Evolutionary conservation across 2,797 vertebrate species (phyloP), one percentile per base, ranked within the genome.

Genomic region (Aeoliscus strigatus): DNA sequence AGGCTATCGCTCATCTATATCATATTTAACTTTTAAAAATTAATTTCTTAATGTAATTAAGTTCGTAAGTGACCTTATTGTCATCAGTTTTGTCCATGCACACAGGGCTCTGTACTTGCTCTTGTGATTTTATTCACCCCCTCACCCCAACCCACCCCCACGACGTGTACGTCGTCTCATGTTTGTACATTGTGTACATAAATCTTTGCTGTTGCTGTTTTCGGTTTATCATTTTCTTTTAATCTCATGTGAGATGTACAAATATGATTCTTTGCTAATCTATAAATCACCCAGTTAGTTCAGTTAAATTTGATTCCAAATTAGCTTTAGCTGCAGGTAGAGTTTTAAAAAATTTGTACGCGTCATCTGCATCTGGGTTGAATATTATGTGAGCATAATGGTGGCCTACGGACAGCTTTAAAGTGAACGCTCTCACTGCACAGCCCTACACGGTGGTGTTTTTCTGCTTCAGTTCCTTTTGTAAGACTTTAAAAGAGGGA

Each of bases 181-280:
- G 59, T 82, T 82, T 89, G 85, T 87, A 89, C 82, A 85, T 82
- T 81, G 70, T 89, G 88, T 89, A 89, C 83, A 90, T 88, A 89
- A 60, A 77, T 63, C 83, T 85, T 78, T 85, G 79, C 83, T 81
- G 85, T 84, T 82, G 75, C 37, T 44, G 44, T 69, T 62, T 62
- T 48, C 50, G 54, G 73, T 73, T 67, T 60, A 49, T 73, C 70
- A 60, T 60, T 62, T 65, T 33, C 60, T 76, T 63, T 57, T 59
- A 56, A 76, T 75, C 61, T 58, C 67, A 18, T 83, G 80, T 87
- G 77, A 85, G 85, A 85, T 90, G 86, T 88, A 88, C 84, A 89
- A 89, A 88, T 87, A 84, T 85, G 83, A 88, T 88, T 89, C 73
- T 86, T 85, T 86, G 86, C 83, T 90, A 89, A 89, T 90, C 89